Evolutionary conservation across 2,888 invertebrate genomes (phyloP).

Genomic region (Cetonia aurata): DNA sequence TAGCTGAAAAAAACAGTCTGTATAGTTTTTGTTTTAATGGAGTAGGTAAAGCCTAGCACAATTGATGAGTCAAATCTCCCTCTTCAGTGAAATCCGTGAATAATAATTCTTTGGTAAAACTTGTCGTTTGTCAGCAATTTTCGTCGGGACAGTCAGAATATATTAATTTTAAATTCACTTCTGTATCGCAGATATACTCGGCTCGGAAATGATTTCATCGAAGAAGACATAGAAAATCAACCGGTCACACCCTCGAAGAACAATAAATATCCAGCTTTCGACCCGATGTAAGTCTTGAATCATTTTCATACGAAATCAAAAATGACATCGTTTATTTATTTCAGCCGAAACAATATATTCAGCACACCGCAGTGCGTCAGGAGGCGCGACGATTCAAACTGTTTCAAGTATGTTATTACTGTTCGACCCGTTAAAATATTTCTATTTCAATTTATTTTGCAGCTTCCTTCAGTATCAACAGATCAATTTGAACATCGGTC

Average conservation of each 20-base stretch:
- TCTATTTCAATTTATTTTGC: not conserved
- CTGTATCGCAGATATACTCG: not conserved
- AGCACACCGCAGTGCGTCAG: not conserved
- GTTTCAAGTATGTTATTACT: too few species aligned
- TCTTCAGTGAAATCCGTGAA: too few species aligned
- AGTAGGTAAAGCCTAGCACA: too few species aligned
- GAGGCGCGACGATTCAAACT: not conserved
- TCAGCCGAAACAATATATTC: slow-evolving; percentile 3
- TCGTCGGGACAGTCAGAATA: too few species aligned
- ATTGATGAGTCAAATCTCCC: too few species aligned
- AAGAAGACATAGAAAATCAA: slow-evolving; percentile 29
- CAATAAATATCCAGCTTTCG: not conserved
- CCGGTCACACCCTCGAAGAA: slow-evolving; percentile 26
- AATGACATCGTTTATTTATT: not conserved
- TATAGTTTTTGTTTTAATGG: too few species aligned
- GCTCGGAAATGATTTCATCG: not conserved
- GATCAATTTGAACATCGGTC: slow-evolving; percentile 5
- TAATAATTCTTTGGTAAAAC: too few species aligned
- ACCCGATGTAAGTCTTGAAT: slow-evolving; percentile 1
- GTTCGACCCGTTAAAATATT: too few species aligned
- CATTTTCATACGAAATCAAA: not conserved
- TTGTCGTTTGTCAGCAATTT: too few species aligned
- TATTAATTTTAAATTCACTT: slow-evolving; percentile 1
- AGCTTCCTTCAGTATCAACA: slow-evolving; percentile 18
- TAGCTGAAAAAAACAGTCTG: too few species aligned